Percentiles rank a stretch among this genome's conserved stretches.
Conservation (phyloP, 2,113 vertebrate genomes). For the Laterallus jamaicensis region DNA sequence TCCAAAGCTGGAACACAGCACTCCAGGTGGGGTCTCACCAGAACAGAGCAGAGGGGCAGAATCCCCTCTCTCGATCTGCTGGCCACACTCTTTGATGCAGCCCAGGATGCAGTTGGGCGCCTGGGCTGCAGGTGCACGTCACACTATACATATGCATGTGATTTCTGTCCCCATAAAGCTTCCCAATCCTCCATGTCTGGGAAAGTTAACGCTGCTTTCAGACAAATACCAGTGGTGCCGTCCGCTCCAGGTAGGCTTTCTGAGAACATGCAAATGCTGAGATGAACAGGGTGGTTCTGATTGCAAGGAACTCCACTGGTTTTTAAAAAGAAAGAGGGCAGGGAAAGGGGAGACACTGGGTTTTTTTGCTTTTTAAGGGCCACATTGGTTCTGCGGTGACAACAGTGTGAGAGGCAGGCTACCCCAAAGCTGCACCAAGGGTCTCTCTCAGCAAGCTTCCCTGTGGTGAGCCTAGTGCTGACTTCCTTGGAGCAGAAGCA, state of each 20-base stretch:
- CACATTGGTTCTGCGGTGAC: not conserved
- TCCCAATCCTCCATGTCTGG: not conserved
- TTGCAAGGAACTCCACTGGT: not conserved
- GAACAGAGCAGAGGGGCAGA: no score
- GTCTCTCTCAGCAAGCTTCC: not conserved
- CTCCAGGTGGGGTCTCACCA: no score
- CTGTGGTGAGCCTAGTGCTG: not conserved
- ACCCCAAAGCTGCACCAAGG: not conserved
- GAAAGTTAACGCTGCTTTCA: not conserved
- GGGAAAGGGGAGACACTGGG: not conserved
- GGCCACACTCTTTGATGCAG: no score
- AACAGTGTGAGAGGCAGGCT: not conserved
- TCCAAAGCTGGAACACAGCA: no score
- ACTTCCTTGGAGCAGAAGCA: not conserved
- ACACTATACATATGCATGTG: fast-evolving
- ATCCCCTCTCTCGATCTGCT: no score
- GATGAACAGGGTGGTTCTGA: not conserved
- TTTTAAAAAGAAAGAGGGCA: not conserved
- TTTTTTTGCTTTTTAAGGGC: not conserved
- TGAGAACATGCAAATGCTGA: not conserved
- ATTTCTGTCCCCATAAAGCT: not conserved
- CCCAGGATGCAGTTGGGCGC: no score
- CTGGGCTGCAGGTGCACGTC: not conserved
- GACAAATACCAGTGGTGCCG: fast-evolving
- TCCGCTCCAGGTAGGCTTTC: not conserved